Evolutionary conservation across 2,888 invertebrate genomes (phyloP), one percentile per base, ranked within the genome.

Genomic region (Ennomos erosarius): DNA sequence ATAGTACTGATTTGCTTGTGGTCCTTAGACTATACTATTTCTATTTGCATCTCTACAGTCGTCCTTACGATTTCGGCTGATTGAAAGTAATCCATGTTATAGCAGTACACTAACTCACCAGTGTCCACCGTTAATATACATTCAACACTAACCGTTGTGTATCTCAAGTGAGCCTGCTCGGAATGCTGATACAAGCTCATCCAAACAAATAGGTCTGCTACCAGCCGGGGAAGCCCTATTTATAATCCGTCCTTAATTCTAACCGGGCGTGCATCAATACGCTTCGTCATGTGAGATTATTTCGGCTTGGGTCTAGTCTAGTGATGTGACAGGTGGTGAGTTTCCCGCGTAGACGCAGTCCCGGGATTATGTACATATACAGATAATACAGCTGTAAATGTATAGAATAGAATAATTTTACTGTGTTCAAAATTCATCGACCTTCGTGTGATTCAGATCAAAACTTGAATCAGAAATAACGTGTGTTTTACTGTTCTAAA

Each of bases 261-360:
- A 65, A 64, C 63, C 55, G 61, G 56, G 48, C 57, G 55, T 60
- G 67, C 65, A 73, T 76, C 70, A 65, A 71, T 72, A 67, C 59
- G 68, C 68, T 51, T 67, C 66, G 68, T 71, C 69, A 71, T 70
- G 62, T 64, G 63, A 66, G 73, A 73, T 72, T 76, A 76, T 78
- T 75, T 75, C 67, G 58, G 69, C 45, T 57, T 53, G 57, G 48
- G 44, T 12, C 52, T 67, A 65, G 44, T 12, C 52, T 67, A 65
- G 65, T 57, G 65, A 56, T 65, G 65, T 47, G 63, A 48, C 65
- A 65, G 61, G 65, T 65, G 63, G 55, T 13, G 47, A 47, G 57
- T 40, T 59, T 61, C 62, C 47, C 59, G 58, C 35, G 16, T 16
- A 26, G 5, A 57, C 53, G 53, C 43, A 55, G 44, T 59, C 16